These are phyloP conservation scores for Gila orcuttii DNA, from an alignment of 2,113 vertebrate genomes.

Conservation along the genomic window DNA sequence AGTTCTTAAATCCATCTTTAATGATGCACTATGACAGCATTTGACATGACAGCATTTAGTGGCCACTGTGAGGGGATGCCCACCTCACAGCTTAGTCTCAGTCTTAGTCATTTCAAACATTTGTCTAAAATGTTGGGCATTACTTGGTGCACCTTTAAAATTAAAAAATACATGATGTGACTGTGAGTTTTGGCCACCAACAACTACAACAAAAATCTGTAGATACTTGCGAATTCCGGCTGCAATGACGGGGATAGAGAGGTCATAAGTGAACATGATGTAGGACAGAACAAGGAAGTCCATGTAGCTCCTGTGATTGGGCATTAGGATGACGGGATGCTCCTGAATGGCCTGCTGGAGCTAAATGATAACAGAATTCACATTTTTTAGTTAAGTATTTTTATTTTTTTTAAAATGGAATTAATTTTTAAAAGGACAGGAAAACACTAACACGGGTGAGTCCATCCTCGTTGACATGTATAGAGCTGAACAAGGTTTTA, in stretches of 20 bases:
- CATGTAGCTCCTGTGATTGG: slow-evolving; percentile 94
- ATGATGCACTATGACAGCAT: neutral
- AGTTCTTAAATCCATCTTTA: neutral
- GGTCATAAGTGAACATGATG: slow-evolving; percentile 88
- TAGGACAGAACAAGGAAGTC: slow-evolving; percentile 94
- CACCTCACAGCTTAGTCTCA: too few species aligned
- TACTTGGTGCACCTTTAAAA: neutral
- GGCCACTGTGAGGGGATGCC: neutral
- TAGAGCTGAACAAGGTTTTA: slow-evolving; percentile 86
- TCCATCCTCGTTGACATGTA: slow-evolving; percentile 92
- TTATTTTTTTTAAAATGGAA: neutral
- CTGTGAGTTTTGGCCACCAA: neutral
- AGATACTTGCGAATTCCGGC: slow-evolving; percentile 92
- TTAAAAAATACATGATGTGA: neutral
- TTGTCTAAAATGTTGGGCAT: neutral
- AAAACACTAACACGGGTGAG: slow-evolving; percentile 77
- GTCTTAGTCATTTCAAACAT: too few species aligned
- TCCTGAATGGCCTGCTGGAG: slow-evolving; percentile 87
- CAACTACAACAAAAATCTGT: slow-evolving; percentile 34
- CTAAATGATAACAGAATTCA: slow-evolving; percentile 62
- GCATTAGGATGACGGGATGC: slow-evolving; percentile 90
- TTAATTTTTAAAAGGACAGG: neutral
- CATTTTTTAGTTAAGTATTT: neutral
- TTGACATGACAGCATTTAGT: neutral
- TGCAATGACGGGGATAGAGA: slow-evolving; percentile 92